Evolutionary conservation across 1,140 invertebrate genomes (phyloP), one percentile per base, ranked within the genome.

Genomic region (Sminthurides bifidus): DNA sequence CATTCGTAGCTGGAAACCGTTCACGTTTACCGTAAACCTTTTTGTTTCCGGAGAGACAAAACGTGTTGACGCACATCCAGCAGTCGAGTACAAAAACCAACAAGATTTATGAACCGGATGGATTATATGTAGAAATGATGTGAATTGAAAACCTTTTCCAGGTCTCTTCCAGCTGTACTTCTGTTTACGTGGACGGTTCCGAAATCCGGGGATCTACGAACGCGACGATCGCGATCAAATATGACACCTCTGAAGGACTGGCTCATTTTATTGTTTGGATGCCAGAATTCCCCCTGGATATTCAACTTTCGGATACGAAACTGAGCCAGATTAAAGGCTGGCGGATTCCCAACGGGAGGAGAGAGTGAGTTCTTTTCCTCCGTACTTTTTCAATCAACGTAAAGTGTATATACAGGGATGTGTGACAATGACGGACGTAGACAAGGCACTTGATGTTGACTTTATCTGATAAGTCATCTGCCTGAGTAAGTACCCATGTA

Each of bases 141-240:
- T 43, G 40, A 21, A 43, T 14, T 14, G 17, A 21, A 8, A 43
- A 21, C n/a, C 19, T 14, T 29, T 51, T 52, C 12, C 67, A 94
- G 91, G 91, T 96, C 2, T 92, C 92, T 8, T 88, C 89, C 1
- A 92, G 91, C 4, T 97, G 93, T 73, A 93, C 90, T 60, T 91
- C 87, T 3, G 89, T 97, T 2, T 97, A 95, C 72, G 83, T 97
- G 6, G 92, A 97, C 72, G 93, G 93, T 0, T 92, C 90, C 15
- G 93, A 98, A 74, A 87, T 91, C 33, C 78, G 90, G 0, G 92
- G 92, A 4, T 92, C 90, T 0, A 87, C 88, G 14, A 96, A 96
- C 70, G 92, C 92, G 1, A 90, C 88, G 1, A 82, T 97, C 15
- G 79, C 92, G 10, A 89, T 94, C 6, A 92, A 92, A 71, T 96